A percentile compares a stretch with the other conserved stretches of the same genome.
phyloP scores from a whole-genome alignment of 2,797 vertebrate genomes.

The Clarias laeviceps region DNA sequence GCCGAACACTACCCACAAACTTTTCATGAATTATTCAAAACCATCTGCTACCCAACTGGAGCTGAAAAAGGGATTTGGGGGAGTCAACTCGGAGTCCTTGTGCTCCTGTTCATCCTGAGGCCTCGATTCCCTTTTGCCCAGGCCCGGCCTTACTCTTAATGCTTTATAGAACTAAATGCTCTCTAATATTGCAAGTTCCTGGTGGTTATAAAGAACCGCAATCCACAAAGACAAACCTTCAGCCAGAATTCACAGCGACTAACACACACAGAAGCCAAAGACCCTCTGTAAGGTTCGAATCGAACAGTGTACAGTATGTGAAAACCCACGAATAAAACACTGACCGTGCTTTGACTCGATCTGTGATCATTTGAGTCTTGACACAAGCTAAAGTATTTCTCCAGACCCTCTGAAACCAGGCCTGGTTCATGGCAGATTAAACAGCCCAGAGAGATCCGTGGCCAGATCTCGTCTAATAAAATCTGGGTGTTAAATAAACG shows the following conservation, averaged over 20 bases:
- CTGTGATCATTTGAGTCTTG: constrained; percentile 26
- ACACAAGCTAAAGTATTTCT: constrained; percentile 27
- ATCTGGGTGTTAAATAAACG: constrained; percentile 59
- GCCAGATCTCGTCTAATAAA: constrained; percentile 54
- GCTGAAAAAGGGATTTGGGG: constrained; percentile 60
- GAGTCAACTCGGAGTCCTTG: constrained; percentile 62
- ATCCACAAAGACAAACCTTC: background rate
- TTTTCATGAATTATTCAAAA: constrained; percentile 76
- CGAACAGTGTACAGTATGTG: constrained; percentile 3
- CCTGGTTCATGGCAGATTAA: constrained; percentile 45
- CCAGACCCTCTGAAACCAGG: constrained; percentile 27
- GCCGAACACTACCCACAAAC: constrained; percentile 65
- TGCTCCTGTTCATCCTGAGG: constrained; percentile 62
- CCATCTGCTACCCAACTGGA: constrained; percentile 71
- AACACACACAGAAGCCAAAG: background rate
- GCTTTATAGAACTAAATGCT: constrained; percentile 21
- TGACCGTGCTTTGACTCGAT: constrained; percentile 31
- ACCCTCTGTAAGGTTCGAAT: background rate
- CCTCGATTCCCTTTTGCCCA: constrained; percentile 19
- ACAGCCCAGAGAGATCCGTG: constrained; percentile 42
- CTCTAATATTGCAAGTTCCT: constrained; percentile 11
- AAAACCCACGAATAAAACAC: constrained; percentile 24
- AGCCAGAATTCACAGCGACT: background rate
- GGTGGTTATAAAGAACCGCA: constrained; percentile 6
- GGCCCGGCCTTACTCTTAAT: constrained; percentile 13